Base-by-base conservation (phyloP, 1,140 invertebrate species). In the Drosophila ananassae region DNA sequence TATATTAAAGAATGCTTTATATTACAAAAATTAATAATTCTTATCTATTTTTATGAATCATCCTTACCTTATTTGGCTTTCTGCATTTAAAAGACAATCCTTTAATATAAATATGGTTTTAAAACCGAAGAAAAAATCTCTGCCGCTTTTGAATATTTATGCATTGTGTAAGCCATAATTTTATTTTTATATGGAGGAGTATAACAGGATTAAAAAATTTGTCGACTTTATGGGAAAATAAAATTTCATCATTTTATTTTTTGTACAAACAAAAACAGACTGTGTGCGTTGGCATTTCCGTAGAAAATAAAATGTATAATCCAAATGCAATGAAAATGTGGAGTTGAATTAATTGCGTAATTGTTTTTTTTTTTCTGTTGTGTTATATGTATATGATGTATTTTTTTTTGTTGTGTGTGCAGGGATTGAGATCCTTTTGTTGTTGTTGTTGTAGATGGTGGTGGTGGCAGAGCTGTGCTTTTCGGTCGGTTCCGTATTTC, bases 401-500 rank as follows among this genome's bases (percentile, higher is more conserved):
- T 44, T 22, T 54, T 32, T 32, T 34, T 24, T 30, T 52, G 8
- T 51, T 50, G 39, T n/a, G 22, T 28, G 59, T 67, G 63, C 21
- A 25, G 39, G 55, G 44, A 51, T 69, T 73, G 69, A 50, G 37
- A 44, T 48, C n/a, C 34, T 68, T 39, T 69, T 69, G 41, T 58
- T 67, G 41, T 75, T 52, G 24, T 22, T 54, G 25, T 47, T 59
- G 48, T 12, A 10, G 8, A 12, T 53, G 51, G 5, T 37, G 9
- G 3, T 56, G 66, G 52, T 67, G 21, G 41, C 39, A 9, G 34
- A 37, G 41, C 9, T 13, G 21, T 47, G 21, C 44, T 24, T 47
- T 13, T 47, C 13, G 41, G 34, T 73, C 55, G 67, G 81, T 71
- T 73, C 60, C 81, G 68, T 85, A 73, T 81, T 81, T 79, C 63